phyloP scores from a whole-genome alignment of 1,140 invertebrate species.

The Apis laboriosa region DNA sequence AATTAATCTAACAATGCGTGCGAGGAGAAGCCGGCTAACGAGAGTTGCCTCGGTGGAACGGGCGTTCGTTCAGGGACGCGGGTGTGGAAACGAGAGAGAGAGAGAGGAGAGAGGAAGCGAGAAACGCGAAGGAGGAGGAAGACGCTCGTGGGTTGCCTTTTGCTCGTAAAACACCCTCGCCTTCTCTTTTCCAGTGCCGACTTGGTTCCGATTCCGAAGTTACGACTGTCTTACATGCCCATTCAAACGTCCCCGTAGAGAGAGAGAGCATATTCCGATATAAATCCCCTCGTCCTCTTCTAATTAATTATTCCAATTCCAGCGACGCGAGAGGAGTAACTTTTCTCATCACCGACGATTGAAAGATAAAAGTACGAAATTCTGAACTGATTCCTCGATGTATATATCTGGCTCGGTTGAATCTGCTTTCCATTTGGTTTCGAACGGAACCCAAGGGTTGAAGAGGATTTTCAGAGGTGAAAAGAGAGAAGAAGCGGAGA shows the following conservation, averaged over 20 bases:
- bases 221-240: conserved; percentile 52
- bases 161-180: conserved; percentile 66
- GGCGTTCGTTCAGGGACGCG: background rate
- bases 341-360: too few relatives aligned
- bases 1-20: conserved; percentile 68
- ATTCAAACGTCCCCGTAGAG: conserved; percentile 68
- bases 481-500: too few relatives aligned
- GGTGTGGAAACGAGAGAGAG: background rate
- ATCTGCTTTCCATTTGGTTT: too few relatives aligned
- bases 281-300: conserved; percentile 54
- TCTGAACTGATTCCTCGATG: too few relatives aligned
- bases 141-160: conserved; percentile 45
- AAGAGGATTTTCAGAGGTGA: too few relatives aligned
- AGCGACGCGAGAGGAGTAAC: background rate
- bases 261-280: conserved; percentile 59
- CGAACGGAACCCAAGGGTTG: too few relatives aligned
- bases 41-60: conserved; percentile 42
- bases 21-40: conserved; percentile 62
- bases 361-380: too few relatives aligned
- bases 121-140: background rate
- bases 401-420: too few relatives aligned
- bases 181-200: conserved; percentile 23
- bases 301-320: conserved; percentile 74
- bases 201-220: conserved; percentile 41
- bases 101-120: background rate